Conservation (phyloP, 2,113 vertebrate species). For the Campylomormyrus numenius region DNA sequence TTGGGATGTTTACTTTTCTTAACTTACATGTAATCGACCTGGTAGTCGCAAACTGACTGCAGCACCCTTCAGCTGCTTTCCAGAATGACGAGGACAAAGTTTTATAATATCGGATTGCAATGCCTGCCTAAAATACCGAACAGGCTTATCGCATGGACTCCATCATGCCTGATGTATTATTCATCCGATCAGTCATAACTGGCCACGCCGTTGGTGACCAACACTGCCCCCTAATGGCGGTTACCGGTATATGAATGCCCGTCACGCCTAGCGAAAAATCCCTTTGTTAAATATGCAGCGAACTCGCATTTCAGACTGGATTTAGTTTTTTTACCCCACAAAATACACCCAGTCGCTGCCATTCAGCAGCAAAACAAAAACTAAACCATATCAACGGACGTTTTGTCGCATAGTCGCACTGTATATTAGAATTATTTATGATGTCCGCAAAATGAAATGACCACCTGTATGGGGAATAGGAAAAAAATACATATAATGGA, state of each 20-base stretch:
- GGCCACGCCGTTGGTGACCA: background rate
- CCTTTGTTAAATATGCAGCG: conserved; percentile 11
- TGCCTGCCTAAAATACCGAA: background rate
- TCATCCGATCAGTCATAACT: conserved; percentile 13
- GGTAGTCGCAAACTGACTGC: background rate
- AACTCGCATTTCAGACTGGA: background rate
- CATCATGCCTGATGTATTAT: conserved; percentile 8
- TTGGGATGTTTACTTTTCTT: background rate
- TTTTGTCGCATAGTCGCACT: background rate
- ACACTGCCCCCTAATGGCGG: conserved; percentile 24
- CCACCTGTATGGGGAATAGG: background rate
- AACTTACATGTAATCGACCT: background rate
- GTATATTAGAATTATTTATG: background rate
- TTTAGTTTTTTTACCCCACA: background rate
- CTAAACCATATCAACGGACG: background rate
- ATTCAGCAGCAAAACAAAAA: background rate
- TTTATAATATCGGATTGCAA: background rate
- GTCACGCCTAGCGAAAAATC: background rate
- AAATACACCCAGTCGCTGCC: background rate
- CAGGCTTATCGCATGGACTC: conserved; percentile 9
- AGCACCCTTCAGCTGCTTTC: background rate
- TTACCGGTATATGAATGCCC: background rate
- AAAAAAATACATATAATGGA: background rate
- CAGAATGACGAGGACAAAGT: background rate
- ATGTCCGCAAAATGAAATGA: background rate